Evolutionary conservation across 2,888 invertebrate species (phyloP).

Genomic region (Drosophila mercatorum): DNA sequence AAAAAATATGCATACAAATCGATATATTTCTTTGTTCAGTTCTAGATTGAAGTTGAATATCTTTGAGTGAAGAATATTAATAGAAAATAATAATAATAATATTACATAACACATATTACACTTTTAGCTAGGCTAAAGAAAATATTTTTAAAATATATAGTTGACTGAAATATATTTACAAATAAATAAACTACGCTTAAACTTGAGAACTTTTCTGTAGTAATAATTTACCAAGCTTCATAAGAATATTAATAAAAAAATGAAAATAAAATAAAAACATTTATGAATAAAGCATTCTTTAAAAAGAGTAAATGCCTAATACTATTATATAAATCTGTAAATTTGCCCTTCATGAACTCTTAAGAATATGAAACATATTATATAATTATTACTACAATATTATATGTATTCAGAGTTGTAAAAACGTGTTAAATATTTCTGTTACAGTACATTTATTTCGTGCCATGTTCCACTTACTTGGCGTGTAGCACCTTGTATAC

Average conservation of each 20-base stretch:
- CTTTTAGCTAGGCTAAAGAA: too few relatives aligned
- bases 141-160: too few relatives aligned
- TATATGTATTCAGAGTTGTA: not conserved
- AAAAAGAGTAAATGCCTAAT: too few relatives aligned
- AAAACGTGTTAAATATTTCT: constrained; percentile 10
- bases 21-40: too few relatives aligned
- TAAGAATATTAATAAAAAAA: not conserved
- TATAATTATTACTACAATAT: not conserved
- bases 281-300: too few relatives aligned
- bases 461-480: constrained; percentile 9
- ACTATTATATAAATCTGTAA: not conserved
- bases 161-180: too few relatives aligned
- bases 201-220: not conserved
- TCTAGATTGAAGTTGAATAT: not conserved
- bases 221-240: not conserved
- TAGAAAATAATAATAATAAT: too few relatives aligned
- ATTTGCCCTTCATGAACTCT: not conserved
- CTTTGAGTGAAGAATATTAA: too few relatives aligned
- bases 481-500: constrained; percentile 29
- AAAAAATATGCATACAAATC: not conserved
- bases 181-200: too few relatives aligned
- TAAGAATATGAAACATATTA: not conserved
- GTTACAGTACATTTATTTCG: constrained; percentile 27
- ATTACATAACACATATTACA: too few relatives aligned
- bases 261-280: too few relatives aligned